Evolutionary conservation across 2,888 invertebrate genomes (phyloP).

Genomic region (Brassicogethes aeneus): DNA sequence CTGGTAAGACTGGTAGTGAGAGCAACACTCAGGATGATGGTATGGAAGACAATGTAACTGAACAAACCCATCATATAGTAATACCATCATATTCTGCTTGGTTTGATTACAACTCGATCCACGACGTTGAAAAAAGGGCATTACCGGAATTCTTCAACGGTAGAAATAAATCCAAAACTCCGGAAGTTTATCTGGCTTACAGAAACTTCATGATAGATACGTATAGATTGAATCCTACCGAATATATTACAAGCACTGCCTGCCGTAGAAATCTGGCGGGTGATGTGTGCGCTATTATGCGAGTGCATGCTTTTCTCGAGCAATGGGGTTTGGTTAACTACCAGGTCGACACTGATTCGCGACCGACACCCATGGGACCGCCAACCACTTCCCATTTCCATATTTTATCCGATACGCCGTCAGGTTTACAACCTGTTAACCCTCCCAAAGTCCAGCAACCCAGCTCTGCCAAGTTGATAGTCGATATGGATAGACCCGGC

Average conservation of each 20-base stretch:
- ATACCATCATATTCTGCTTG: slow-evolving; percentile 98
- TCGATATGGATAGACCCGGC: slow-evolving; percentile 60
- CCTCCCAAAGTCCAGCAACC: slow-evolving; percentile 76
- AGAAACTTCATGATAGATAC: slow-evolving; percentile 99
- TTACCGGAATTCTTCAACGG: slow-evolving; percentile 98
- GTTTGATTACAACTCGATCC: slow-evolving; percentile 99
- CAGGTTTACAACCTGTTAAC: slow-evolving; percentile 87
- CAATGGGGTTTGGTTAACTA: slow-evolving; percentile 99
- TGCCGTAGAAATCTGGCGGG: slow-evolving; percentile 97
- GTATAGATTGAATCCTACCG: slow-evolving; percentile 92
- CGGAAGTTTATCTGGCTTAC: slow-evolving; percentile 81
- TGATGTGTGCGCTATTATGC: slow-evolving; percentile 98
- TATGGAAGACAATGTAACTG: slow-evolving; percentile 91
- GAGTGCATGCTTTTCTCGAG: slow-evolving; percentile 97
- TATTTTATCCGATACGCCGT: slow-evolving; percentile 95
- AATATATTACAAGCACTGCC: slow-evolving; percentile 97
- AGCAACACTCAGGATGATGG: slow-evolving; percentile 66
- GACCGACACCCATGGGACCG: slow-evolving; percentile 97
- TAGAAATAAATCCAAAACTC: slow-evolving; percentile 96
- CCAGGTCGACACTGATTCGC: slow-evolving; percentile 91
- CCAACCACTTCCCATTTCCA: slow-evolving; percentile 99
- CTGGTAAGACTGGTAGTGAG: slow-evolving; percentile 62
- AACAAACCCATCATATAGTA: slow-evolving; percentile 98
- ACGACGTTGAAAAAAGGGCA: slow-evolving; percentile 94
- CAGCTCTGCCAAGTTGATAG: slow-evolving; percentile 66